A percentile compares a stretch with the other conserved stretches of the same genome.
Conservation (phyloP, 2,888 invertebrate genomes). For the Dynastes maya region DNA sequence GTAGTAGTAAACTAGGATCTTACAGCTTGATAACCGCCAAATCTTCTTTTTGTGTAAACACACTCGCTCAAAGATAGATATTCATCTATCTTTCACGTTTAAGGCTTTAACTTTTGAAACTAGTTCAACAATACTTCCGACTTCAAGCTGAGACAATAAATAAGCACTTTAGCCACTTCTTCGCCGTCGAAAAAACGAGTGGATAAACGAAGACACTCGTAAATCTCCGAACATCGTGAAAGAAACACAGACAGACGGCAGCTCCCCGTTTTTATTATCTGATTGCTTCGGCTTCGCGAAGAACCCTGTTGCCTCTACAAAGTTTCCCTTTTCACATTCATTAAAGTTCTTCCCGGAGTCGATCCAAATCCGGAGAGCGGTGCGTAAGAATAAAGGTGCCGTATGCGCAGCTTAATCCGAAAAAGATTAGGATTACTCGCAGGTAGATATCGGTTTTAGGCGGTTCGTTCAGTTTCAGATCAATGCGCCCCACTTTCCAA, state of each 20-base stretch:
- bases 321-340: neutral
- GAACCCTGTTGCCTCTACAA: neutral
- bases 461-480: neutral
- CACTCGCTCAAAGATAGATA: neutral
- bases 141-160: slow-evolving; percentile 12
- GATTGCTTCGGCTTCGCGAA: neutral
- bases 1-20: too few species aligned
- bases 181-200: slow-evolving; percentile 4
- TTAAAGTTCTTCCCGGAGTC: slow-evolving; percentile 3
- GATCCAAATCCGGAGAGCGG: neutral
- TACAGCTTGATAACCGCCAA: too few species aligned
- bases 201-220: slow-evolving; percentile 10
- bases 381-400: slow-evolving; percentile 2
- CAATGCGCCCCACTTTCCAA: neutral
- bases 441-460: neutral
- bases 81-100: neutral
- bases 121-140: neutral
- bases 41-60: too few species aligned
- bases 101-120: neutral
- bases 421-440: slow-evolving; percentile 7
- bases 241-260: slow-evolving; percentile 3
- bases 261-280: slow-evolving; percentile 17
- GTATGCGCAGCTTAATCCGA: neutral
- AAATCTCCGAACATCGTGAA: neutral
- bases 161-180: slow-evolving; percentile 18